phyloP scores from a whole-genome alignment of 2,113 vertebrate genomes.

The Myotis yumanensis region DNA sequence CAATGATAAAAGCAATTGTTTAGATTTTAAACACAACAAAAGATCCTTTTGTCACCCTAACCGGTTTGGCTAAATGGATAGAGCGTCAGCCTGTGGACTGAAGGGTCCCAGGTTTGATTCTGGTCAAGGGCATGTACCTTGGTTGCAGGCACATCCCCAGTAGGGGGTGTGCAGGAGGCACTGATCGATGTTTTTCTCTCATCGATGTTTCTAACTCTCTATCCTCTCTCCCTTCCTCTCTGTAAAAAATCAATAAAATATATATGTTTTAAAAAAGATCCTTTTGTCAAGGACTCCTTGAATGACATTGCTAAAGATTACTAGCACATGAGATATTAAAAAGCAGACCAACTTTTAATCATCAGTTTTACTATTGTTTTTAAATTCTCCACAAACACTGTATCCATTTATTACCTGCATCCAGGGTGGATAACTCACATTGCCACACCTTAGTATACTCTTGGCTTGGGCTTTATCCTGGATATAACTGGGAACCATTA shows the following conservation, averaged over 20 bases:
- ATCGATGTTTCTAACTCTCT: too few species aligned
- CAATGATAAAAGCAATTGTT: background rate
- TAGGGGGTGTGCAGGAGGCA: too few species aligned
- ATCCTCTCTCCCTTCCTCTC: too few species aligned
- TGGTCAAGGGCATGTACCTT: too few species aligned
- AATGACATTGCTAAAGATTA: background rate
- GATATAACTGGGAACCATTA: background rate
- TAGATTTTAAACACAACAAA: background rate
- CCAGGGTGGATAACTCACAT: background rate
- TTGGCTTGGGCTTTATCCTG: background rate
- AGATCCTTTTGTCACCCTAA: background rate
- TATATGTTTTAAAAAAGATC: background rate
- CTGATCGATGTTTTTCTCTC: too few species aligned
- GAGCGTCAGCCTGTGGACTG: too few species aligned
- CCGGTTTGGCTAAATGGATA: too few species aligned
- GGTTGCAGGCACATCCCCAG: too few species aligned
- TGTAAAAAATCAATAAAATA: too few species aligned
- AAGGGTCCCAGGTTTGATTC: too few species aligned
- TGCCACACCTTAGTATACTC: too few species aligned
- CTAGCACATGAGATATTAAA: background rate
- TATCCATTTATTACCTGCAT: background rate
- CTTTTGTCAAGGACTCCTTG: background rate
- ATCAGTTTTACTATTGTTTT: background rate
- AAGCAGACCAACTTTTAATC: background rate
- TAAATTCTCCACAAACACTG: background rate